Evolutionary conservation across 2,113 vertebrate species (phyloP), one percentile per base, ranked within the genome.

Genomic region (Colossoma macropomum): DNA sequence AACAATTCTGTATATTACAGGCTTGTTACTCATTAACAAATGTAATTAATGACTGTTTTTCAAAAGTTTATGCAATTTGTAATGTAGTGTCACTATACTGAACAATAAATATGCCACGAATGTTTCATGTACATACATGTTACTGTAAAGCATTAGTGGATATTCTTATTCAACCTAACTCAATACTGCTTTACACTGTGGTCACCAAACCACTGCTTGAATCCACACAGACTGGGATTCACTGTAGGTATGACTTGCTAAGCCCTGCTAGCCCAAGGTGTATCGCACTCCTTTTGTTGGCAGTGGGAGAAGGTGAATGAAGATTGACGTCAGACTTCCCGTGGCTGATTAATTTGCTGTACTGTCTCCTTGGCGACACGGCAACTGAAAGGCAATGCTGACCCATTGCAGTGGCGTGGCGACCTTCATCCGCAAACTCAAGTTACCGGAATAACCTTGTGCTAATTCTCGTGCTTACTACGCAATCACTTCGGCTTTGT

Each of bases 331-430:
- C 79, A 82, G 65, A 41, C 68, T 75, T 75, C 65, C 34, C 1
- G 41, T 77, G 48, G 27, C 84, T 78, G 75, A 82, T 85, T 85
- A 85, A 85, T 77, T 68, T 60, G 23, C 60, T 85, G 10, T 50
- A 60, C 84, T 50, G 75, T 86, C 70, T 82, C 84, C 84, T 75
- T 82, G 80, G 62, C 23, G 80, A 86, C 50, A 74, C 66, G 15
- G 21, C 59, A 27, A 21, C 62, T 82, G 68, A 77, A 78, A 78
- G 48, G 75, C 30, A 79, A 79, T 50, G 48, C 27, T 74, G 71
- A 82, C 50, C 80, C 63, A 68, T 25, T 54, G 50, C 60, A 62
- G 63, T 45, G 34, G 75, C 25, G 4, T 75, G 69, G 54, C 16
- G 75, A 82, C 84, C 80, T 82, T 86, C 84, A 74, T 79, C 79